Percentiles rank a stretch among this genome's conserved stretches.
phyloP scores from a whole-genome alignment of 2,113 vertebrate genomes.

The Rana temporaria region DNA sequence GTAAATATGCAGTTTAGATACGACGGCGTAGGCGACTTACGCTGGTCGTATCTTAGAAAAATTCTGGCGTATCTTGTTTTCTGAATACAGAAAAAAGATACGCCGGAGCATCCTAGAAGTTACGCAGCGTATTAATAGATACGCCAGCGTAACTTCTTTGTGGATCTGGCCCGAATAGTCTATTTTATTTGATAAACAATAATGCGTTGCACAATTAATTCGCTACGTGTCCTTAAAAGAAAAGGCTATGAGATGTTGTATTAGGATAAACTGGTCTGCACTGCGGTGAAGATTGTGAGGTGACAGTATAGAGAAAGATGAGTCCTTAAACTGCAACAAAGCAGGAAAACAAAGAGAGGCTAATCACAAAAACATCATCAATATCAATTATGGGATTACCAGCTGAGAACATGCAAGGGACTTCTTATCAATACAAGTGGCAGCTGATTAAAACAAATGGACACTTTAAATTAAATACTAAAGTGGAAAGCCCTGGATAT shows the following conservation, averaged over 20 bases:
- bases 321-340: slow-evolving; percentile 24
- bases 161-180: not conserved
- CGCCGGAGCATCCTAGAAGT: too few species aligned
- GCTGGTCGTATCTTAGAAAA: too few species aligned
- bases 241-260: slow-evolving; percentile 2
- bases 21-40: too few species aligned
- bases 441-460: slow-evolving; percentile 33
- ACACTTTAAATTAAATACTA: slow-evolving; percentile 6
- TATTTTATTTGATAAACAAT: not conserved
- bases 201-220: slow-evolving; percentile 1
- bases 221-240: not conserved
- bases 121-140: too few species aligned
- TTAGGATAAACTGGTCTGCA: slow-evolving; percentile 31
- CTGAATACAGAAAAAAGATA: too few species aligned
- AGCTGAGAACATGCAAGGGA: slow-evolving; percentile 16
- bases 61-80: too few species aligned
- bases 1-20: too few species aligned
- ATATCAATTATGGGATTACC: slow-evolving; percentile 37
- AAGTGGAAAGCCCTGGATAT: not conserved
- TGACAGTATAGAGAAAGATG: slow-evolving; percentile 20
- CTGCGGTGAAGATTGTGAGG: slow-evolving; percentile 18
- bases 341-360: not conserved
- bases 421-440: slow-evolving; percentile 27
- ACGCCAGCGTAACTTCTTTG: too few species aligned
- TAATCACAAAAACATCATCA: slow-evolving; percentile 22